These are phyloP conservation scores for Galagoides demidoff DNA, from an alignment of 2,797 vertebrate genomes.

Conservation along the genomic window DNA sequence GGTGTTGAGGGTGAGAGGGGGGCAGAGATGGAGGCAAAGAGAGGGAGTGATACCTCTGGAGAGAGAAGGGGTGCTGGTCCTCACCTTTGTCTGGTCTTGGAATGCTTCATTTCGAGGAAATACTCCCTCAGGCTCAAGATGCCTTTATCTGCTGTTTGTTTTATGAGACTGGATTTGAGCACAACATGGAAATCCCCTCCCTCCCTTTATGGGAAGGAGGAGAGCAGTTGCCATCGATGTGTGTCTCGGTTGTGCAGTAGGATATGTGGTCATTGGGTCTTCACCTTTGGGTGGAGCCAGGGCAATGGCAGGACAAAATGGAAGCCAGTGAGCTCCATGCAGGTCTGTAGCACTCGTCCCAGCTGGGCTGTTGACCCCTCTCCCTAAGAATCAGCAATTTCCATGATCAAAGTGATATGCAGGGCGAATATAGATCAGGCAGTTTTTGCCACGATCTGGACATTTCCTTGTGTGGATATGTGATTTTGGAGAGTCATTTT, in stretches of 20 bases:
- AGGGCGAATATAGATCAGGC: not conserved
- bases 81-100: not conserved
- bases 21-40: not conserved
- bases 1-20: not conserved
- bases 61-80: not conserved
- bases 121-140: not conserved
- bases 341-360: no score
- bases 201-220: not conserved
- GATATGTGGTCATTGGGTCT: not conserved
- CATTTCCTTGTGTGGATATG: not conserved
- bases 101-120: not conserved
- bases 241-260: not conserved
- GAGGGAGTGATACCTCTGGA: not conserved
- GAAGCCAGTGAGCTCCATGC: not conserved
- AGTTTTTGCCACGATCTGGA: not conserved
- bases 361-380: not conserved
- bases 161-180: not conserved
- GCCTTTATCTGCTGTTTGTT: conserved; percentile 2
- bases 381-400: not conserved
- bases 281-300: not conserved
- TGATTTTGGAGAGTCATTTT: conserved; percentile 23
- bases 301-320: not conserved
- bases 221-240: not conserved
- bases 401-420: not conserved
- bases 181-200: not conserved